phyloP scores from a whole-genome alignment of 2,113 vertebrate species.

The Leptobrachium ailaonicum region DNA sequence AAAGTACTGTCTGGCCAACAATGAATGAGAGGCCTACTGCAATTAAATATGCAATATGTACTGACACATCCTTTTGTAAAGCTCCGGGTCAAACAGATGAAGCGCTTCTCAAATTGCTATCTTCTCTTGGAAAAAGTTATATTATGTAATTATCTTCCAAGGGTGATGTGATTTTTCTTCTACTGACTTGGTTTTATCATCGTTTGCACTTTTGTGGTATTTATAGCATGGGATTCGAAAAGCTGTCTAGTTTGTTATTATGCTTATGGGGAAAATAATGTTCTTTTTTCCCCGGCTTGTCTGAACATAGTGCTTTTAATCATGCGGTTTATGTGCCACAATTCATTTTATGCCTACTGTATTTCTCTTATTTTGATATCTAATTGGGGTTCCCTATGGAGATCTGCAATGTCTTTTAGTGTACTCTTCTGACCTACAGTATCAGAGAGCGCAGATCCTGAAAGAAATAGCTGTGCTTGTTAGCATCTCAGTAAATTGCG shows the following conservation, averaged over 20 bases:
- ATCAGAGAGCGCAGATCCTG: conserved; percentile 2
- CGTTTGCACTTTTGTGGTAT: background rate
- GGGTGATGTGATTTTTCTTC: background rate
- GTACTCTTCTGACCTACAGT: conserved; percentile 12
- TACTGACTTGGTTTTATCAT: background rate
- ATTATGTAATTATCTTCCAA: no score
- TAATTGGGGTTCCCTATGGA: conserved; percentile 43
- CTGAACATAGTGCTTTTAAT: conserved; percentile 22
- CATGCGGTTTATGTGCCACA: conserved; percentile 1
- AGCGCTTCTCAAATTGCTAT: no score
- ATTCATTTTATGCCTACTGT: background rate
- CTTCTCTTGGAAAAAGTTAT: no score
- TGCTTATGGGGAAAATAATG: background rate
- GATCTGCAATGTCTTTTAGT: conserved; percentile 26
- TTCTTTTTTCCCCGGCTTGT: background rate
- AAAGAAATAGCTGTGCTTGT: conserved; percentile 24
- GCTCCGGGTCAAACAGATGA: no score
- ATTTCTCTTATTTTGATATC: conserved; percentile 21
- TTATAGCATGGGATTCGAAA: background rate
- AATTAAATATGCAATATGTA: no score
- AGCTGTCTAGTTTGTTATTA: background rate
- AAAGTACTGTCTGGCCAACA: no score
- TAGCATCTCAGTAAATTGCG: conserved; percentile 29
- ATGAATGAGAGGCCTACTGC: no score
- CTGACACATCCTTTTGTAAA: no score